These are phyloP conservation scores for Physella acuta DNA, from an alignment of 1,140 invertebrate genomes.

Conservation along the genomic window DNA sequence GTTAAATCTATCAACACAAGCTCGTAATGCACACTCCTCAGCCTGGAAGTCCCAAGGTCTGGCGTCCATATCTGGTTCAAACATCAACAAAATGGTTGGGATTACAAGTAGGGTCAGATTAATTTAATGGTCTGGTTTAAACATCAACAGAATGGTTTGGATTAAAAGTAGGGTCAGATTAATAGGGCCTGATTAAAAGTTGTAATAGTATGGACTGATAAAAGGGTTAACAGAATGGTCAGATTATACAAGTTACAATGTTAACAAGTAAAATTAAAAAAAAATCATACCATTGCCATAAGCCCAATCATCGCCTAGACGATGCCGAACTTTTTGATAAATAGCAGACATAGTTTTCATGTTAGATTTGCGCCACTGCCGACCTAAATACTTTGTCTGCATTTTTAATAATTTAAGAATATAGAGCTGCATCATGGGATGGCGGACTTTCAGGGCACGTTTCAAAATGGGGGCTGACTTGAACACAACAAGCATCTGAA, in stretches of 20 bases:
- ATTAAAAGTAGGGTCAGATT: too few species aligned
- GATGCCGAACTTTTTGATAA: slow-evolving; percentile 87
- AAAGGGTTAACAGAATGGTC: not conserved
- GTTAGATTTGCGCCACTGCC: slow-evolving; percentile 98
- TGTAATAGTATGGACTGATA: too few species aligned
- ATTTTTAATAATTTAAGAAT: slow-evolving; percentile 97
- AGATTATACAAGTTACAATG: not conserved
- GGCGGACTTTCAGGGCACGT: slow-evolving; percentile 83
- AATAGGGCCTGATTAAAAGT: too few species aligned
- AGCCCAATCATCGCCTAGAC: slow-evolving; percentile 98
- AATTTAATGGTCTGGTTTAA: too few species aligned
- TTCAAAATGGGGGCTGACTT: slow-evolving; percentile 99
- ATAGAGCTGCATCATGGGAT: slow-evolving; percentile 98
- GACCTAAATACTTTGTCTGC: slow-evolving; percentile 98
- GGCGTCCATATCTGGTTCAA: slow-evolving; percentile 93
- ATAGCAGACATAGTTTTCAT: slow-evolving; percentile 99
- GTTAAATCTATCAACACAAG: slow-evolving; percentile 94
- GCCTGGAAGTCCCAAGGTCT: slow-evolving; percentile 98
- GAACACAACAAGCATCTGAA: slow-evolving; percentile 95
- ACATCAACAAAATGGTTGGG: too few species aligned
- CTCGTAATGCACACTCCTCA: slow-evolving; percentile 91
- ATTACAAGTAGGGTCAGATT: too few species aligned
- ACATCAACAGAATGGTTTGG: too few species aligned
- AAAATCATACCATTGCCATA: slow-evolving; percentile 84
- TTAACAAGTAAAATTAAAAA: not conserved